Base-by-base conservation (phyloP, 2,113 vertebrate species). In the Microtus oregoni region DNA sequence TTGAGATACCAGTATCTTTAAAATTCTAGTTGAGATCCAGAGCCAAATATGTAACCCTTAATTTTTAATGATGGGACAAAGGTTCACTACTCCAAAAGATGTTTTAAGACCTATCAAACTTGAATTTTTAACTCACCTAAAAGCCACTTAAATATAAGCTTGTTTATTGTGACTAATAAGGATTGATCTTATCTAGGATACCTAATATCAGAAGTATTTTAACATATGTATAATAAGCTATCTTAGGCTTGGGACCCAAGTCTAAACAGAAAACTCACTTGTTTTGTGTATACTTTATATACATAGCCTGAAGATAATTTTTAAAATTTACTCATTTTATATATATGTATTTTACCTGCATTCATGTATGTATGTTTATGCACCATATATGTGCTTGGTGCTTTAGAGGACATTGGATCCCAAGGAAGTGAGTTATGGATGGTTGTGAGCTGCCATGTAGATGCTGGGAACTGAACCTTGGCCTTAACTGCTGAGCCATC, bases 1-100 rank as follows among this genome's bases (percentile, higher is more conserved):
- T 89, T 93, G 67, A 92, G 44, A 78, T 77, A 14, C 47, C 79
- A 89, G 38, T 58, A 24, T 92, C 89, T 81, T 95, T 76, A 75
- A 88, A 63, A 72, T 92, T 81, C 52, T 93, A 67, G 35, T 61
- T 82, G 79, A 63, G 58, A 85, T 85, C 26, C 82, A 85, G 38
- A 85, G 58, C 38, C 58, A 85, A 44, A 65, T 83, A 63, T 41
- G 63, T 63, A 83, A 63, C 65, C 82, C 44, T 85, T 44, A 86
- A 67, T 86, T 85, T 85, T 67, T 67, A 86, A 86, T 86, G 41
- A 17, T 47, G 65, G 65, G 82, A 67, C 61, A 86, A 67, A 86
- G 28, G 82, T 24, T 86, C 14, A 65, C 28, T 86, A 86, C 28
- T 67, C 61, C 8, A 30, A 30, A 28, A 52, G 10, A 52, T 79